Percentiles rank a stretch among this genome's conserved stretches.
Evolutionary conservation across 2,113 vertebrate species (phyloP).

Genomic region (Oxyura jamaicensis): DNA sequence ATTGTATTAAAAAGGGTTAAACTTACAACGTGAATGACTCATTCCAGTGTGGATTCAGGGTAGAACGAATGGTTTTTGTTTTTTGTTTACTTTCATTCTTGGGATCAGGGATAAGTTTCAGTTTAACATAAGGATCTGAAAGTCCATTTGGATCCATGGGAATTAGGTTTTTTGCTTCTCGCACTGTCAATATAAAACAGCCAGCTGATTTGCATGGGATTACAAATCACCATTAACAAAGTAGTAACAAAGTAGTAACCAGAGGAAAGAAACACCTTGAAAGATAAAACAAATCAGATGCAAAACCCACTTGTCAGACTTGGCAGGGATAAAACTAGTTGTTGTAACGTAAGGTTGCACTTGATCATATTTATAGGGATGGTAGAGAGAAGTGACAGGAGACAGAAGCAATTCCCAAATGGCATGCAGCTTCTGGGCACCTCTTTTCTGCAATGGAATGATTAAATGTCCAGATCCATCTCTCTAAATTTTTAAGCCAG

Average conservation of each 20-base stretch:
- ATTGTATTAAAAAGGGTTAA: neutral
- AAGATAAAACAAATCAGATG: neutral
- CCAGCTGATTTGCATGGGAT: neutral
- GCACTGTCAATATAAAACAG: constrained; percentile 77
- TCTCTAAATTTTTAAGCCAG: neutral
- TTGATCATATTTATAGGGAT: neutral
- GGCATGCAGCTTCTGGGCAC: neutral
- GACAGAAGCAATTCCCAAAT: neutral
- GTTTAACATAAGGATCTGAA: constrained; percentile 96
- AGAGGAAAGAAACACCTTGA: neutral
- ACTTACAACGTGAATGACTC: constrained; percentile 96
- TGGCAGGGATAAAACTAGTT: neutral
- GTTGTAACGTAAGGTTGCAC: neutral
- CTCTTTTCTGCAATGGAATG: neutral
- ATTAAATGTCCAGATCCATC: neutral
- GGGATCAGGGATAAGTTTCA: constrained; percentile 96
- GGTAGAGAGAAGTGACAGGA: neutral
- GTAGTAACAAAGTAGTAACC: neutral
- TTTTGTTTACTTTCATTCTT: constrained; percentile 98
- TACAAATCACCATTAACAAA: neutral
- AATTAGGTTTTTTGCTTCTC: constrained; percentile 95
- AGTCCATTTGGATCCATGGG: constrained; percentile 98
- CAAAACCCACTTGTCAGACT: neutral
- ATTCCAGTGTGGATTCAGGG: constrained; percentile 94
- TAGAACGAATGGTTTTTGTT: constrained; percentile 95